Percentiles rank a stretch among this genome's conserved stretches.
Evolutionary conservation across 2,797 vertebrate genomes (phyloP).

Genomic region (Xenops minutus): DNA sequence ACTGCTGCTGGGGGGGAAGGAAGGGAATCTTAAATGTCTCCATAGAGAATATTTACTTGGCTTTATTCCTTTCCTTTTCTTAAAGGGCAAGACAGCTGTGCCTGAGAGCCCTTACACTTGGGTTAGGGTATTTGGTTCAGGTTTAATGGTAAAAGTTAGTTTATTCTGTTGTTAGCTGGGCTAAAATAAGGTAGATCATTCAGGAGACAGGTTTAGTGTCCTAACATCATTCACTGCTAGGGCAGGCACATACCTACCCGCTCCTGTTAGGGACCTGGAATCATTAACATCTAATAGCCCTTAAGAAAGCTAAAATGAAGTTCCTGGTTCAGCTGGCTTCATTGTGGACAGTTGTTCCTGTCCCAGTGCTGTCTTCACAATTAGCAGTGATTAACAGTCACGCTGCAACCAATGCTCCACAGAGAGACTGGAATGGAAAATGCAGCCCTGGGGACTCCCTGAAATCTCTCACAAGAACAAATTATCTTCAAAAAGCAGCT

Average conservation of each 20-base stretch:
- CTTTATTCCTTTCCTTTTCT: background rate
- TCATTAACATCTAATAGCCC: background rate
- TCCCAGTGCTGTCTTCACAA: background rate
- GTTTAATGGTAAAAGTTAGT: background rate
- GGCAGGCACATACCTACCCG: background rate
- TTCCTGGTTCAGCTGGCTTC: background rate
- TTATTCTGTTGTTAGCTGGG: background rate
- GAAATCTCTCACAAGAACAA: background rate
- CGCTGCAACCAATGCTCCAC: background rate
- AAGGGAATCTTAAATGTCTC: constrained; percentile 29
- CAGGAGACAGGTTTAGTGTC: background rate
- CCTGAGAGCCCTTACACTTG: background rate
- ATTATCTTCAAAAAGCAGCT: background rate
- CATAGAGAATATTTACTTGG: constrained; percentile 3
- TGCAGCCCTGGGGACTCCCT: background rate
- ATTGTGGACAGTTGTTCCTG: background rate
- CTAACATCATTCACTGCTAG: background rate
- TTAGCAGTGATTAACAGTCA: background rate
- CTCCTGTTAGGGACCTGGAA: background rate
- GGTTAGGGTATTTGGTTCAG: background rate
- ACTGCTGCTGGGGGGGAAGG: constrained; percentile 15
- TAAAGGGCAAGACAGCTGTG: background rate
- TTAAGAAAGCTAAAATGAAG: background rate
- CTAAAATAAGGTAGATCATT: background rate
- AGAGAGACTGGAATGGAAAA: background rate